Base-by-base conservation (phyloP, 2,113 vertebrate genomes). In the Phrynosoma platyrhinos region DNA sequence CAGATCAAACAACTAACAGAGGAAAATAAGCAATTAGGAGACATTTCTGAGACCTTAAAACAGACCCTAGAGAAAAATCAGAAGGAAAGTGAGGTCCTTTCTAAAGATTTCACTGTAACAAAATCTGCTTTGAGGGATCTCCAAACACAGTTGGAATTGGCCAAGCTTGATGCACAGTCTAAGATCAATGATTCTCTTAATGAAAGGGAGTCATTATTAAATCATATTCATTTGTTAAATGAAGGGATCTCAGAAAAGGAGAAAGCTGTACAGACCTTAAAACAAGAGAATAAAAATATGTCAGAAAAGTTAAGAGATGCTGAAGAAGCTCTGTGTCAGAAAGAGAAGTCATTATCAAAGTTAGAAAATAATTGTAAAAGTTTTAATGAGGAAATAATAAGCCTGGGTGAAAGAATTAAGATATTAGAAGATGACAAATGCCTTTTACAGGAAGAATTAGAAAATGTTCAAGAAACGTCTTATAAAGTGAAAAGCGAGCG, bases 371-470 rank as follows among this genome's bases (percentile, higher is more conserved):
- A 96, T 7, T 93, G 96, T 7, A 94, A 90, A 87, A 91, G 23
- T 36, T 95, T 97, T 80, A 90, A 90, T 14, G 96, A 95, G 64
- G 97, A 98, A 85, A 95, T 95, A 0, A 75, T 97, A 32, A 97
- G 91, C 79, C 94, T 98, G 0, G 97, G 96, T 77, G 98, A 98
- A 91, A 98, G 97, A 93, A 97, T 98, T 16, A 97, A 95, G 55
- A 98, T 98, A 94, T 91, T 98, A 91, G 97, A 98, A 92, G 98
- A 98, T 40, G 98, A 98, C 90, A 98, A 98, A 88, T 96, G 95
- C 72, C 95, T 98, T 9, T 93, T 98, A 83, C 97, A 98, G 87
- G 98, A 98, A 89, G 98, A 98, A 94, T 96, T 98, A 9, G 98
- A 98, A 91, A 98, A 97, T 30, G 93, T 94, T 0, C 97, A 98